Evolutionary conservation across 2,113 vertebrate species (phyloP).

Genomic region (Rhea pennata): DNA sequence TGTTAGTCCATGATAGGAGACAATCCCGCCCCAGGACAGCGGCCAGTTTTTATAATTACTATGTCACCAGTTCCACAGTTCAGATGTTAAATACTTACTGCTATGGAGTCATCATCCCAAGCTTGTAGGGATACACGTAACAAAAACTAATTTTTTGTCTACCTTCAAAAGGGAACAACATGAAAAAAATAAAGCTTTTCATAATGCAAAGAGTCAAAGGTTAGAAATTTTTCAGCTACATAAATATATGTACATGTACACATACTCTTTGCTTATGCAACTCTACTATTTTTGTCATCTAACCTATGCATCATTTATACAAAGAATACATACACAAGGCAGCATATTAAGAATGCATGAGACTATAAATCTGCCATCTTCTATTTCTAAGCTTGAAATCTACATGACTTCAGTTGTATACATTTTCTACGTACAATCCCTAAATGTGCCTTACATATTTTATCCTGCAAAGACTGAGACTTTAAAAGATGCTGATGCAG

Average conservation of each 20-base stretch:
- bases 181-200: background rate
- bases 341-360: constrained; percentile 33
- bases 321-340: constrained; percentile 13
- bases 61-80: background rate
- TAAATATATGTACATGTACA: background rate
- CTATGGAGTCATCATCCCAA: background rate
- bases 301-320: constrained; percentile 39
- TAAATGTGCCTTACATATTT: background rate
- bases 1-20: background rate
- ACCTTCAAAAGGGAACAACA: background rate
- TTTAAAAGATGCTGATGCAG: background rate
- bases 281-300: constrained; percentile 6
- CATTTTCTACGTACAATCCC: background rate
- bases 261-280: background rate
- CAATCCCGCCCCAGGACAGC: background rate
- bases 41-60: background rate
- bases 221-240: background rate
- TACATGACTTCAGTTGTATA: background rate
- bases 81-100: background rate
- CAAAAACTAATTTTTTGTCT: background rate
- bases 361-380: background rate
- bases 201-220: background rate
- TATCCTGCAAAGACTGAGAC: background rate
- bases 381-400: background rate
- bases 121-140: background rate